Evolutionary conservation across 2,888 invertebrate genomes (phyloP).

Genomic region (Graphium colonna): DNA sequence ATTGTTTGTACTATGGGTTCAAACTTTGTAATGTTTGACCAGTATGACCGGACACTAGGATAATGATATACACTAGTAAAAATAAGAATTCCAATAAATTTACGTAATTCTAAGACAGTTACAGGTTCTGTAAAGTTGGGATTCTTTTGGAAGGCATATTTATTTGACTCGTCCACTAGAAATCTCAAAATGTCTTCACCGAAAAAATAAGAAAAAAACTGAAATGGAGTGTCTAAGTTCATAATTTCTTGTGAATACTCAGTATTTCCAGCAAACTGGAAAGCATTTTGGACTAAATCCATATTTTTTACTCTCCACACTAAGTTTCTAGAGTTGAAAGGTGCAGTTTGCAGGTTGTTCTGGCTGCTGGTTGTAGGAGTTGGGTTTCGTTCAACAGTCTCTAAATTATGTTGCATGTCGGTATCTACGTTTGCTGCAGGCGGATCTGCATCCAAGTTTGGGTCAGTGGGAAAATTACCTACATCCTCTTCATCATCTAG

Average conservation of each 20-base stretch:
- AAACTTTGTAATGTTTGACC: slow-evolving; percentile 28
- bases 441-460: slow-evolving; percentile 33
- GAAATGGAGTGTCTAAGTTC: slow-evolving; percentile 37
- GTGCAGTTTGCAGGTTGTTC: slow-evolving; percentile 40
- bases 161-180: slow-evolving; percentile 21
- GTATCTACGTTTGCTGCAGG: slow-evolving; percentile 32
- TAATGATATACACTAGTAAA: slow-evolving; percentile 28
- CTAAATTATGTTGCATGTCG: slow-evolving; percentile 37
- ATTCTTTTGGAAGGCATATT: slow-evolving; percentile 31
- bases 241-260: slow-evolving; percentile 38
- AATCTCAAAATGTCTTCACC: slow-evolving; percentile 35
- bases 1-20: slow-evolving; percentile 30
- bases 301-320: slow-evolving; percentile 42
- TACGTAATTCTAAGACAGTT: slow-evolving; percentile 36
- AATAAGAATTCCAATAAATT: slow-evolving; percentile 31
- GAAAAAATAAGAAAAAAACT: slow-evolving; percentile 40
- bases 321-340: slow-evolving; percentile 37
- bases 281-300: slow-evolving; percentile 37
- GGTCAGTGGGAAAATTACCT: slow-evolving; percentile 36
- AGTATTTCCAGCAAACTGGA: slow-evolving; percentile 35
- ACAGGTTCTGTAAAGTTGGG: slow-evolving; percentile 37
- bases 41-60: slow-evolving; percentile 36
- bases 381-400: slow-evolving; percentile 38
- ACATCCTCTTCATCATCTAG: slow-evolving; percentile 38
- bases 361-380: slow-evolving; percentile 34